These are phyloP conservation scores for Lamproptera curius DNA, from an alignment of 2,888 invertebrate genomes.

Conservation along the genomic window DNA sequence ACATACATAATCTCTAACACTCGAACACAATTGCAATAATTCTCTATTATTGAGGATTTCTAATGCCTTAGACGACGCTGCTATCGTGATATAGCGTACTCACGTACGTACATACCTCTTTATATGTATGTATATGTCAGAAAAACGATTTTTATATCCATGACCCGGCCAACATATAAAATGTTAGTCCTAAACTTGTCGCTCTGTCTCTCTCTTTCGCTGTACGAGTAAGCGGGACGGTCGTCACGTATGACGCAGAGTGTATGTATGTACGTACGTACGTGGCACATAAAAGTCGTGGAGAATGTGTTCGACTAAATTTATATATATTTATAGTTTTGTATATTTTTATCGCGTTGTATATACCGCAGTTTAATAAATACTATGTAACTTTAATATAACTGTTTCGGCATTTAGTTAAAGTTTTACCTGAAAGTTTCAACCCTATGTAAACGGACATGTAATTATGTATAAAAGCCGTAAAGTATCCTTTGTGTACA, in stretches of 20 bases:
- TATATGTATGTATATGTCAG: conserved; percentile 51
- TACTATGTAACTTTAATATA: no score
- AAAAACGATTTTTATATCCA: conserved; percentile 77
- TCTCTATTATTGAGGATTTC: conserved; percentile 65
- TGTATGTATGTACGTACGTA: conserved; percentile 57
- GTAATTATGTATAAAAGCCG: no score
- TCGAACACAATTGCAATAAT: conserved; percentile 53
- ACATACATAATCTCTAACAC: conserved; percentile 34
- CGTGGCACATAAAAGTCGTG: conserved; percentile 37
- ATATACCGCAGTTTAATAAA: no score
- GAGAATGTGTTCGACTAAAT: conserved; percentile 37
- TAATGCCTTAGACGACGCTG: conserved; percentile 54
- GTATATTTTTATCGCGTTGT: no score
- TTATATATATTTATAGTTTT: no score
- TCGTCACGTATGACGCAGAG: conserved; percentile 63
- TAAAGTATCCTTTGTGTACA: no score
- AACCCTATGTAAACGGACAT: no score
- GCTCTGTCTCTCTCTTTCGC: conserved; percentile 43
- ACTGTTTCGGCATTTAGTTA: no score
- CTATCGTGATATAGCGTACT: conserved; percentile 32
- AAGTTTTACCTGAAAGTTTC: no score
- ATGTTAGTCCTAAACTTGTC: conserved; percentile 71
- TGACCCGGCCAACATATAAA: conserved; percentile 79
- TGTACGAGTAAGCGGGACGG: conserved; percentile 46
- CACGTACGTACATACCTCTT: conserved; percentile 28